These are phyloP conservation scores for Sitophilus oryzae DNA, from an alignment of 1,140 invertebrate species.

Conservation along the genomic window DNA sequence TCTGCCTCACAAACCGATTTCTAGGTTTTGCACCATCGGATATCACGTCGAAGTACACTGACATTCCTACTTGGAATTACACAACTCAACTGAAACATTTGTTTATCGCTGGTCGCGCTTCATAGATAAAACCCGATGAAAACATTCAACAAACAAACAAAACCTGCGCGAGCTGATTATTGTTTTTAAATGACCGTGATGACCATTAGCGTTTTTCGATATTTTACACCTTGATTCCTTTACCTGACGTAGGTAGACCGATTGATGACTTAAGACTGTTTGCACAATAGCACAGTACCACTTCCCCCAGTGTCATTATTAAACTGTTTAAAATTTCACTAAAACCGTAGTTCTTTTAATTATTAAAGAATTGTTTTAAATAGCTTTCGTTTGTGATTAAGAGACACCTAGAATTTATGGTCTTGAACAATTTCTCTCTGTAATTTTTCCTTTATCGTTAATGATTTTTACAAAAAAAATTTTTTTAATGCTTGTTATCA, in stretches of 20 bases:
- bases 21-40: background rate
- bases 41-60: slow-evolving; percentile 13
- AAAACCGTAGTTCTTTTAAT: too few species aligned
- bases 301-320: too few species aligned
- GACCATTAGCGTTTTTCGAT: slow-evolving; percentile 15
- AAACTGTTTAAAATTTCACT: too few species aligned
- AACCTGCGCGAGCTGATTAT: slow-evolving; percentile 15
- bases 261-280: background rate
- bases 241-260: too few species aligned
- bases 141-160: slow-evolving; percentile 23
- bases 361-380: too few species aligned
- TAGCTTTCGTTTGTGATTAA: too few species aligned
- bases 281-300: too few species aligned
- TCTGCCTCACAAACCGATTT: background rate
- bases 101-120: slow-evolving; percentile 22
- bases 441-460: too few species aligned
- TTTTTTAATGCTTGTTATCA: too few species aligned
- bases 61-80: slow-evolving; percentile 16
- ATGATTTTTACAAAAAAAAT: too few species aligned
- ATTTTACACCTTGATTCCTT: slow-evolving; percentile 7
- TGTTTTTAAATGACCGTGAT: slow-evolving; percentile 14
- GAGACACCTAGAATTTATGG: too few species aligned
- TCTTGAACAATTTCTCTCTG: too few species aligned
- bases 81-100: slow-evolving; percentile 21
- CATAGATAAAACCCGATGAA: slow-evolving; percentile 25